phyloP scores from a whole-genome alignment of 2,113 vertebrate species.

The Hippolais icterina region DNA sequence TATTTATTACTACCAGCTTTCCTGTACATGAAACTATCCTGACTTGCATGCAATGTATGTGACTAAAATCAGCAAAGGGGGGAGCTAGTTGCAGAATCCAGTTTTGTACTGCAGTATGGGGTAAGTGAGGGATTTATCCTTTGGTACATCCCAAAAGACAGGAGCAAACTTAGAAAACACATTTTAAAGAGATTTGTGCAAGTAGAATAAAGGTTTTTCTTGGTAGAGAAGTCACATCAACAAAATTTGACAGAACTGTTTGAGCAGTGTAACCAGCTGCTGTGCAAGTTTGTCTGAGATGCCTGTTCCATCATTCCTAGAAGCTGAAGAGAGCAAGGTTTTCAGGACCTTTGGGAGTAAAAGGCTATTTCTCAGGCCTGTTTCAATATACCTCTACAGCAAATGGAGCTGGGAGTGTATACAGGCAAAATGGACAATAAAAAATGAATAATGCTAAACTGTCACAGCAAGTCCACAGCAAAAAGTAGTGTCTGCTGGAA shows the following conservation, averaged over 20 bases:
- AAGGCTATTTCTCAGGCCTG: not conserved
- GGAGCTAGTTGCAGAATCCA: not conserved
- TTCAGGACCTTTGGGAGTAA: not conserved
- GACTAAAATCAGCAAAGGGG: not conserved
- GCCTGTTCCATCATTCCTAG: not conserved
- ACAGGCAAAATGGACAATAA: not conserved
- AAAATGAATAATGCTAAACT: not conserved
- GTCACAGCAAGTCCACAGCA: not conserved
- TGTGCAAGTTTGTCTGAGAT: not conserved
- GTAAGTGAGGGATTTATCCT: not conserved
- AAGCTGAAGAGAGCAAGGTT: not conserved
- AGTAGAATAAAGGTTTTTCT: not conserved
- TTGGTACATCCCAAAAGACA: not conserved
- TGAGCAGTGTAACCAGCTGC: not conserved
- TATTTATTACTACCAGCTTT: not conserved
- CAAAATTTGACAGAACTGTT: not conserved
- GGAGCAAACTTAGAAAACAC: not conserved
- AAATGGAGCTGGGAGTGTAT: not conserved
- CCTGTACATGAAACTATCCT: not conserved
- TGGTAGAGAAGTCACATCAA: not conserved
- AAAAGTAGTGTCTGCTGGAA: not conserved
- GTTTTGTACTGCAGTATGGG: not conserved
- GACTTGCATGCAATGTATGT: fast-evolving
- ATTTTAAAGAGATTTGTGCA: not conserved
- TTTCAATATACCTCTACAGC: not conserved